Evolutionary conservation across 2,113 vertebrate genomes (phyloP).

Genomic region (Heptranchias perlo): DNA sequence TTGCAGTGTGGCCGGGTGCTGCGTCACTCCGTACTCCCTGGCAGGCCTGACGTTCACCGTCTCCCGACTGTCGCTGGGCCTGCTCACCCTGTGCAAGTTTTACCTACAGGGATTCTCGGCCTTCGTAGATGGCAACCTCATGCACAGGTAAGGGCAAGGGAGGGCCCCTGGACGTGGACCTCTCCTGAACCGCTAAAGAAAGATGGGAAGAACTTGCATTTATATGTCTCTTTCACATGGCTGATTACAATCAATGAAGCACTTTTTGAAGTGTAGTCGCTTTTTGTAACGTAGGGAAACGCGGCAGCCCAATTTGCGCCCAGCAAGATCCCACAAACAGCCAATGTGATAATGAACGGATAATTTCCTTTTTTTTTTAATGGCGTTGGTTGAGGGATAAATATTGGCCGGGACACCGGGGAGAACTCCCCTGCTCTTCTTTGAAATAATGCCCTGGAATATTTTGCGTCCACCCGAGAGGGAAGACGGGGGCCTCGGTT

Average conservation of each 20-base stretch:
- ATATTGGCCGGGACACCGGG: too few relatives aligned
- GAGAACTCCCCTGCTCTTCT: too few relatives aligned
- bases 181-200: background rate
- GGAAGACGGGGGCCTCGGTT: too few relatives aligned
- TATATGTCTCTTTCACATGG: too few relatives aligned
- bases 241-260: too few relatives aligned
- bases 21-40: constrained; percentile 71
- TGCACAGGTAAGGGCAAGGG: constrained; percentile 66
- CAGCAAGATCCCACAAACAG: background rate
- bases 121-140: constrained; percentile 71
- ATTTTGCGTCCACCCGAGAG: too few relatives aligned
- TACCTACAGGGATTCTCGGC: constrained; percentile 67
- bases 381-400: too few relatives aligned
- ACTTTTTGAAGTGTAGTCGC: too few relatives aligned
- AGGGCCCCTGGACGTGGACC: background rate
- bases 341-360: background rate
- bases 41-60: constrained; percentile 74
- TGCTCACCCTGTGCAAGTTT: constrained; percentile 75
- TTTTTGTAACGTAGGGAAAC: too few relatives aligned
- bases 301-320: background rate
- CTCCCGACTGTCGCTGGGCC: constrained; percentile 71
- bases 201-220: background rate
- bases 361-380: background rate
- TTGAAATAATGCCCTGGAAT: too few relatives aligned
- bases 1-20: constrained; percentile 72